Evolutionary conservation across 2,113 vertebrate species (phyloP).

Genomic region (Cichladusa arquata): DNA sequence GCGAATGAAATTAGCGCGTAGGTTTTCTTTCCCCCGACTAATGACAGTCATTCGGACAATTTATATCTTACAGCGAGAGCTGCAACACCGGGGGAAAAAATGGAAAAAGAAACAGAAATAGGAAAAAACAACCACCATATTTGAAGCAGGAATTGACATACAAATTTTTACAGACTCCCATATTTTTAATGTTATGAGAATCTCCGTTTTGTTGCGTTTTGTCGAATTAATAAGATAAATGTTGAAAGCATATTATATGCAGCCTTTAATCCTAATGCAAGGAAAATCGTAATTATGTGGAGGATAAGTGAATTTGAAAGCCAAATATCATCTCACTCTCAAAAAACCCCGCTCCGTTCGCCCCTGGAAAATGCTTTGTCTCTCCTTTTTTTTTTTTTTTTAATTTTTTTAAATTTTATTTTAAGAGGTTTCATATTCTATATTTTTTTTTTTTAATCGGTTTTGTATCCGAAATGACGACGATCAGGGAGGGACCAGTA

Average conservation of each 20-base stretch:
- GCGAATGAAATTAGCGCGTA: conserved; percentile 11
- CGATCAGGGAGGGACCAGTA: neutral
- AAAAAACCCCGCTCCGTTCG: neutral
- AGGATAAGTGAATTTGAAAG: conserved; percentile 57
- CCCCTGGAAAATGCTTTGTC: conserved; percentile 33
- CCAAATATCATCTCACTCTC: conserved; percentile 20
- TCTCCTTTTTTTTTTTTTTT: neutral
- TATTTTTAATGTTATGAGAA: conserved; percentile 38
- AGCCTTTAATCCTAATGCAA: conserved; percentile 67
- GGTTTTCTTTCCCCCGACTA: neutral
- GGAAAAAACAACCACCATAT: accelerated
- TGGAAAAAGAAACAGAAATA: neutral
- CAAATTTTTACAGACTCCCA: neutral
- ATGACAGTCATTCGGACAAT: conserved; percentile 16
- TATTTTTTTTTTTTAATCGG: neutral
- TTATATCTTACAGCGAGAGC: neutral
- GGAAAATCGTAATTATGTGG: conserved; percentile 48
- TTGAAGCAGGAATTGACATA: conserved; percentile 13
- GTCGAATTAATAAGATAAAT: conserved; percentile 61
- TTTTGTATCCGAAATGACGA: neutral
- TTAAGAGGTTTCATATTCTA: neutral
- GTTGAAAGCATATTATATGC: conserved; percentile 55
- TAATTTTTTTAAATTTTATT: neutral
- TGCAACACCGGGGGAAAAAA: neutral
- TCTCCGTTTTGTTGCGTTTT: conserved; percentile 12